Evolutionary conservation across 2,113 vertebrate genomes (phyloP), one percentile per base, ranked within the genome.

Genomic region (Setophaga coronata): DNA sequence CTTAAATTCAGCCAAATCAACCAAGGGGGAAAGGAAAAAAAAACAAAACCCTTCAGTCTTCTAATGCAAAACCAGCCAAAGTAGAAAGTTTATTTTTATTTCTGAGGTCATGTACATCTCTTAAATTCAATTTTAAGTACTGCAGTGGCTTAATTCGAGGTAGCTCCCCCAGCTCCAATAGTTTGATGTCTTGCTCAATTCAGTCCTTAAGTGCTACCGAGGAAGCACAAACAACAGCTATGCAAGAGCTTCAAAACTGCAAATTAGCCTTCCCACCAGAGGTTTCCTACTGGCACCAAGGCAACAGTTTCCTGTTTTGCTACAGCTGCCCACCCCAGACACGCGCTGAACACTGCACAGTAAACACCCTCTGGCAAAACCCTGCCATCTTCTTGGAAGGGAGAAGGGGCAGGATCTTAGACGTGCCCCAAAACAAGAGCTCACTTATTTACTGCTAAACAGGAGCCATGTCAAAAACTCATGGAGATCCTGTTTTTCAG

Each of bases 31-130:
- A 5, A 8, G 12, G 28, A 14, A 56, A 70, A 48, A 58, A 66
- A 66, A 8, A 17, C 33, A 47, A 82, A 90, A 89, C 21, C 56
- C 64, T 93, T 82, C 50, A 90, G 80, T 56, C 61, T 70, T 84
- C 85, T 94, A 71, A 84, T 87, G 65, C 79, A 90, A 95, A 94
- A 90, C 51, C 80, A 94, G 88, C 67, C 73, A 73, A 89, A 93
- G 93, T 70, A 92, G 47, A 95, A 93, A 94, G 60, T 92, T 86
- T 92, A 78, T 95, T 95, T 95, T 93, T 93, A 92, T 95, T 95
- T 93, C 88, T 87, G 83, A 96, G 83, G 81, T 91, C 76, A 82
- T 89, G 90, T 95, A 96, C 94, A 95, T 78, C 40, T 91, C 81
- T 92, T 74, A 40, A 95, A 87, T 94, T 89, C 57, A 67, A 9